Evolutionary conservation across 2,888 invertebrate genomes (phyloP), one percentile per base, ranked within the genome.

Genomic region (Plebejus argus): DNA sequence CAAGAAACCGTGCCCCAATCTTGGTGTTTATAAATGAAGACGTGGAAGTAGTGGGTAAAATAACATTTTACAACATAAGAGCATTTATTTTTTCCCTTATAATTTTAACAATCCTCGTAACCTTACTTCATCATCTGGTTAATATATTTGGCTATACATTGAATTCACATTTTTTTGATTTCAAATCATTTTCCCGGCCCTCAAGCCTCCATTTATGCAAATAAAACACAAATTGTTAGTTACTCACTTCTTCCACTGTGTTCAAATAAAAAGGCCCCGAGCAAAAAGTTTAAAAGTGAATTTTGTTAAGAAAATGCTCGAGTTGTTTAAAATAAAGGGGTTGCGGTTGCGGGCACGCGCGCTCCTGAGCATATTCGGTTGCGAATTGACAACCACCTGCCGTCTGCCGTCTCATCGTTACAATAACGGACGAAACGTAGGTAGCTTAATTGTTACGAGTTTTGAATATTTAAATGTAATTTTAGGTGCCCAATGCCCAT

Each of bases 261-360:
- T 45, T 45, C 45, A 45, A 45, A 66, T 66, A 66, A 66, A 49
- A 72, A 72, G 45, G 72, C 72, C 20, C 12, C 39, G 20, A 45
- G 71, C 71, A 72, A 72, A 72, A 72, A 72, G 71, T 72, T 39
- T 72, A 72, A 72, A 72, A 72, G 39, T 45, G 72, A 72, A 72
- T 72, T 72, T 72, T 72, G 71, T 39, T 71, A n/a, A 72, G 39
- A 39, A 72, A 72, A 72, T 72, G 45, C 72, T 20, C n/a, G 72
- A 72, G 77, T 72, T 78, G 39, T 56, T 79, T 77, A 82, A 85
- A 82, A 84, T 84, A 85, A 85, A 86, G 81, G 85, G 84, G 86
- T 85, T 90, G 91, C 81, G 91, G 91, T 91, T 87, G 82, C 77
- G 82, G 84, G 88, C 90, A 88, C 88, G 88, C 87, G 90, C 86